Evolutionary conservation across 2,888 invertebrate genomes (phyloP).

Genomic region (Penaeus monodon): DNA sequence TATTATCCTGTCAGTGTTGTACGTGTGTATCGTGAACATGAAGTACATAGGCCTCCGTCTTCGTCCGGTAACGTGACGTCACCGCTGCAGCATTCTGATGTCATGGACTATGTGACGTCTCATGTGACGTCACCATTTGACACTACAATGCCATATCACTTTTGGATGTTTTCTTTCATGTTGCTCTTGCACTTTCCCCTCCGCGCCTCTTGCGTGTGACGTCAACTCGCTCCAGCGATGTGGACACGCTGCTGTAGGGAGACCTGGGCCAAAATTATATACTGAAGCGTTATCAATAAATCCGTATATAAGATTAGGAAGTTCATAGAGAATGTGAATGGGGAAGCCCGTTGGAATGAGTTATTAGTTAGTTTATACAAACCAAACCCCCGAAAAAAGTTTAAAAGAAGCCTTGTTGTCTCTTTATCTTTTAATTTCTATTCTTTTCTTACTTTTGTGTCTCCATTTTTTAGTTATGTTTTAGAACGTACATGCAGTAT

Average conservation of each 20-base stretch:
- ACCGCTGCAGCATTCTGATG: too few species aligned
- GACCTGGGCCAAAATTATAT: conserved; percentile 29
- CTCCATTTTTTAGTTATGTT: background rate
- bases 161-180: too few species aligned
- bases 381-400: conserved; percentile 3
- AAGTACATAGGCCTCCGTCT: background rate
- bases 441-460: too few species aligned
- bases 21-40: conserved; percentile 55
- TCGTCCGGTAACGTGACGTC: too few species aligned
- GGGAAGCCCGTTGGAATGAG: conserved; percentile 34
- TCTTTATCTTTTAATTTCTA: conserved; percentile 11
- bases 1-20: conserved; percentile 58
- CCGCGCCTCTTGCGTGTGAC: too few species aligned
- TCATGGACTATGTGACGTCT: too few species aligned
- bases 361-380: conserved; percentile 29
- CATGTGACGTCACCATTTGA: too few species aligned
- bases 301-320: conserved; percentile 55
- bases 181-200: too few species aligned
- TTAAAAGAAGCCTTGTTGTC: conserved; percentile 48
- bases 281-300: conserved; percentile 52
- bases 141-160: too few species aligned
- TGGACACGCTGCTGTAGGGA: background rate
- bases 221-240: too few species aligned
- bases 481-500: conserved; percentile 42
- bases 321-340: conserved; percentile 30